A percentile compares a stretch with the other conserved stretches of the same genome.
Conservation (phyloP, 2,113 vertebrate species). For the Phrynosoma platyrhinos region DNA sequence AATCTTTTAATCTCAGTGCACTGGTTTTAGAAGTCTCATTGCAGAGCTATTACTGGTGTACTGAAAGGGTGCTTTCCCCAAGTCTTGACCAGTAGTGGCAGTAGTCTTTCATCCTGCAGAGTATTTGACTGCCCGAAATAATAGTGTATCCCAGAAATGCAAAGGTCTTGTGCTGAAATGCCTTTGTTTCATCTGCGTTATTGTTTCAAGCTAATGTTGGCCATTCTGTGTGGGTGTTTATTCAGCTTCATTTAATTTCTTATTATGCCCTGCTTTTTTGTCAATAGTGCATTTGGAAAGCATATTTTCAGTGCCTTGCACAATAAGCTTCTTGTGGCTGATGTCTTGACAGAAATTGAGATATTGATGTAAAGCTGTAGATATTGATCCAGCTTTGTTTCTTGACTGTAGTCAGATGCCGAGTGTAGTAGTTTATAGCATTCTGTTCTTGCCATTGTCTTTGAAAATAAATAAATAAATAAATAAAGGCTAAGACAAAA, state of each 20-base stretch:
- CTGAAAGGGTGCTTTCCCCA: not conserved
- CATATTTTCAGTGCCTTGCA: slow-evolving; percentile 56
- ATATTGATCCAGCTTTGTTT: slow-evolving; percentile 73
- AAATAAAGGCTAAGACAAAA: not conserved
- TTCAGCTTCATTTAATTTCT: slow-evolving; percentile 79
- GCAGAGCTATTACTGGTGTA: not conserved
- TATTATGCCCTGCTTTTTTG: slow-evolving; percentile 60
- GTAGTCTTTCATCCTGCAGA: slow-evolving; percentile 33
- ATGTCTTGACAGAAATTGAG: slow-evolving; percentile 67
- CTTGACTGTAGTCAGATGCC: slow-evolving; percentile 37
- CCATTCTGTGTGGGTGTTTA: slow-evolving; percentile 63
- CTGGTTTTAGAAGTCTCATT: not conserved
- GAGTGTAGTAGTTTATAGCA: slow-evolving; percentile 19
- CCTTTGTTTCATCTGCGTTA: slow-evolving; percentile 48
- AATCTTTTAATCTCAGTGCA: not conserved
- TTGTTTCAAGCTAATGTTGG: slow-evolving; percentile 63
- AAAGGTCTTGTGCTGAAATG: slow-evolving; percentile 28
- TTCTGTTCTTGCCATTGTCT: slow-evolving; percentile 39
- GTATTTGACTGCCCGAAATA: slow-evolving; percentile 11
- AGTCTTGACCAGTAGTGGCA: not conserved
- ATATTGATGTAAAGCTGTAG: slow-evolving; percentile 68
- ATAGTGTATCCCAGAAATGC: not conserved
- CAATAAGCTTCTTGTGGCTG: slow-evolving; percentile 56
- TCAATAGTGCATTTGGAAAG: slow-evolving; percentile 73
- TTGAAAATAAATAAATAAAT: not conserved